Percentiles rank a stretch among this genome's conserved stretches.
Conservation (phyloP, 2,113 vertebrate genomes). For the Xerus inauris region DNA sequence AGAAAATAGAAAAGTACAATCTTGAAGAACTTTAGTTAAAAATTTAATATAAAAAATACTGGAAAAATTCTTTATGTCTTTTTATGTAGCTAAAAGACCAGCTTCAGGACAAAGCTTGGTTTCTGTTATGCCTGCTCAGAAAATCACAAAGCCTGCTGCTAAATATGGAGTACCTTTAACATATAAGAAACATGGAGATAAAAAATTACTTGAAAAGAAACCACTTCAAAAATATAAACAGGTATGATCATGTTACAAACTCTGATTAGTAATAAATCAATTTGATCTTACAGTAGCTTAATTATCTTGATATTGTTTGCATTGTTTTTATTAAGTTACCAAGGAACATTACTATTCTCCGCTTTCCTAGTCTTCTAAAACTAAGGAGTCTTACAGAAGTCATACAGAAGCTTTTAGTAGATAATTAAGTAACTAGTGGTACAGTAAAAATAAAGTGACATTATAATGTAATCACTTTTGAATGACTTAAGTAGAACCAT, state of each 20-base stretch:
- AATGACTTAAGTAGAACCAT: background rate
- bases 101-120: constrained; percentile 86
- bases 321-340: constrained; percentile 31
- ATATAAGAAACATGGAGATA: constrained; percentile 89
- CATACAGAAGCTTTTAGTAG: background rate
- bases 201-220: constrained; percentile 91
- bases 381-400: background rate
- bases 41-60: constrained; percentile 40
- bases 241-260: constrained; percentile 82
- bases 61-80: background rate
- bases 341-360: background rate
- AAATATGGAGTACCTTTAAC: constrained; percentile 98
- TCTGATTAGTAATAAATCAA: background rate
- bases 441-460: background rate
- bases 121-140: constrained; percentile 89
- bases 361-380: background rate
- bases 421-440: background rate
- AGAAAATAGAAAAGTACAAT: constrained; percentile 34
- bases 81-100: constrained; percentile 90
- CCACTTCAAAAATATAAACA: constrained; percentile 89
- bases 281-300: background rate
- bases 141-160: constrained; percentile 97
- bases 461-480: constrained; percentile 38
- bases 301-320: background rate
- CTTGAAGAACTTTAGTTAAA: constrained; percentile 61